Evolutionary conservation across 2,113 vertebrate genomes (phyloP), one percentile per base, ranked within the genome.

Genomic region (Silurus meridionalis): DNA sequence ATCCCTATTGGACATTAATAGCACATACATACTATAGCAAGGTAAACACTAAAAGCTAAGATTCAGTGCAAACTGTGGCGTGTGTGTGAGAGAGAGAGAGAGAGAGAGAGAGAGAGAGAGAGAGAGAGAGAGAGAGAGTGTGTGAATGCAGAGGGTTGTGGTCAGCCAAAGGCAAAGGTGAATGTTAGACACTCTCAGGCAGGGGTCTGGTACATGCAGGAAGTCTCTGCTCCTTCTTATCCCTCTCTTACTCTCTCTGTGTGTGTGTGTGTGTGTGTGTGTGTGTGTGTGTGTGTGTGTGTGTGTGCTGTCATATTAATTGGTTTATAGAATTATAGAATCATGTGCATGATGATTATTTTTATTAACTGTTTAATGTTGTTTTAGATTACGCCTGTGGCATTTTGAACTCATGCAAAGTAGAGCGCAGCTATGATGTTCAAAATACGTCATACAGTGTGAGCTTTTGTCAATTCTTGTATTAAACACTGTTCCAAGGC

Each of bases 181-280:
- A 53, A 55, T 83, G 72, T 84, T 82, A 86, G 84, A 91, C 61
- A 87, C 63, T 67, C 25, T 81, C 86, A 89, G 67, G 79, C 83
- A 88, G 87, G 83, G 74, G 82, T 86, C 85, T 71, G 60, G 89
- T 61, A 82, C 86, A 87, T 88, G 86, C 84, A 87, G 88, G 84
- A 86, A 83, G 81, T 80, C n/a, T 17, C 50, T 79, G 72, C 28
- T 82, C 80, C 80, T 71, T 50, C 78, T 63, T 63, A 87, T 75
- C 37, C 72, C 58, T 78, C 23, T 23, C 17, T 64, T 17, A 21
- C 4, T 25, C 2, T 67, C 1, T 66, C 23, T 66, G 63, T 64
- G 63, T 66, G 63, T 85, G 3, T 80, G 80, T 84, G 87, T 82
- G 74, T 63, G 52, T 69, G 17, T 63, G 6, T 50, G 66, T 74